Evolutionary conservation across 1,140 invertebrate species (phyloP).

Genomic region (Adoxophyes honmai): DNA sequence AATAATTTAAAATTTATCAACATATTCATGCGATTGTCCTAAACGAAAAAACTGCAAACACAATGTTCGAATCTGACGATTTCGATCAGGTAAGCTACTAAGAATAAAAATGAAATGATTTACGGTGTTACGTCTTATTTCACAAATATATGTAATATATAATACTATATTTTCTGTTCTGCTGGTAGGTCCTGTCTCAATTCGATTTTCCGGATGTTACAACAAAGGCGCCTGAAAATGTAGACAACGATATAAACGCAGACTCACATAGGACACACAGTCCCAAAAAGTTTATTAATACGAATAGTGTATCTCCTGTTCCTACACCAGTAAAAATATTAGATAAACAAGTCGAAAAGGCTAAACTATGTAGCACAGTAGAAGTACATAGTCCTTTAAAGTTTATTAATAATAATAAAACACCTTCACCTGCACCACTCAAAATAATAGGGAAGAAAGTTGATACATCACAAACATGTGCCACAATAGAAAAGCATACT

Average conservation of each 20-base stretch:
- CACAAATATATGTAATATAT: too few species aligned
- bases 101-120: too few species aligned
- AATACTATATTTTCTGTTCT: too few species aligned
- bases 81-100: conserved; percentile 58
- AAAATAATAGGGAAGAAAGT: background rate
- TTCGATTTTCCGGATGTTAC: conserved; percentile 48
- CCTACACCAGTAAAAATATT: background rate
- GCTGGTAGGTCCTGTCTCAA: conserved; percentile 50
- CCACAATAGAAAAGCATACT: background rate
- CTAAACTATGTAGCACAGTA: background rate
- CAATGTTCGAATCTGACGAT: conserved; percentile 67
- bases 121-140: too few species aligned
- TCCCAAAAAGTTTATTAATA: background rate
- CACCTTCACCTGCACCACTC: background rate
- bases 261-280: background rate
- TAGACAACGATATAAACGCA: conserved; percentile 1
- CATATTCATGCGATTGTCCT: too few species aligned
- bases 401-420: background rate
- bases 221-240: conserved; percentile 7
- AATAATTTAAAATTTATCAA: too few species aligned
- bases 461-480: background rate
- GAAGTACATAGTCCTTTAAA: background rate
- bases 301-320: too few species aligned
- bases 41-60: background rate
- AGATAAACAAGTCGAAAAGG: background rate